Evolutionary conservation across 1,140 invertebrate species (phyloP).

Genomic region (Drosophila pseudoobscura): DNA sequence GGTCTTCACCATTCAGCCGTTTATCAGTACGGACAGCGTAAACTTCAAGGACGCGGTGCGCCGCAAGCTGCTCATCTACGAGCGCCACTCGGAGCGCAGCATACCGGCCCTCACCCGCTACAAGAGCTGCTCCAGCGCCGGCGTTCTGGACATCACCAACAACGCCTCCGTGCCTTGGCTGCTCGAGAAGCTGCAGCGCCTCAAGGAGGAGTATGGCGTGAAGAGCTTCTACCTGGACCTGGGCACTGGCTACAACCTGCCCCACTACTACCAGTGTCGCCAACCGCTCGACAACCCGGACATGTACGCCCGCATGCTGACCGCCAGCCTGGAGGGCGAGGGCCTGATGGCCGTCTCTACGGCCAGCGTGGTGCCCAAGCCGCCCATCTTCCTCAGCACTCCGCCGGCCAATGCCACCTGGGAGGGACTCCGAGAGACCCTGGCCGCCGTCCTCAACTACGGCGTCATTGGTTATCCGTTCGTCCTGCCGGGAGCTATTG

Average conservation of each 20-base stretch:
- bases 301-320: constrained; percentile 90
- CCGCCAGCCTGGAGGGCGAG: constrained; percentile 87
- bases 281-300: constrained; percentile 90
- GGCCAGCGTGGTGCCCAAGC: constrained; percentile 90
- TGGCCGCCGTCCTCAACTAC: constrained; percentile 89
- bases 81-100: constrained; percentile 88
- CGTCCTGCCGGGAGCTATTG: constrained; percentile 95
- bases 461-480: constrained; percentile 95
- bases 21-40: constrained; percentile 92
- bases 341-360: constrained; percentile 92
- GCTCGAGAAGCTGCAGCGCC: constrained; percentile 87
- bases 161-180: constrained; percentile 92
- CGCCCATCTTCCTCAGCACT: constrained; percentile 93
- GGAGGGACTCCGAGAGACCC: constrained; percentile 91
- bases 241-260: constrained; percentile 94
- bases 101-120: constrained; percentile 91
- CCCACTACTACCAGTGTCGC: constrained; percentile 91
- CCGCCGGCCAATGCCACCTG: constrained; percentile 94
- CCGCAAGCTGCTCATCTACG: constrained; percentile 88
- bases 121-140: constrained; percentile 90
- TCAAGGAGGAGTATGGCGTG: constrained; percentile 90
- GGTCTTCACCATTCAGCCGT: constrained; percentile 92
- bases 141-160: constrained; percentile 93
- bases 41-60: constrained; percentile 91
- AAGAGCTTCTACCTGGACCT: constrained; percentile 96